A percentile compares a stretch with the other conserved stretches of the same genome.
Evolutionary conservation across 2,888 invertebrate genomes (phyloP).

Genomic region (Nomada ferruginata): DNA sequence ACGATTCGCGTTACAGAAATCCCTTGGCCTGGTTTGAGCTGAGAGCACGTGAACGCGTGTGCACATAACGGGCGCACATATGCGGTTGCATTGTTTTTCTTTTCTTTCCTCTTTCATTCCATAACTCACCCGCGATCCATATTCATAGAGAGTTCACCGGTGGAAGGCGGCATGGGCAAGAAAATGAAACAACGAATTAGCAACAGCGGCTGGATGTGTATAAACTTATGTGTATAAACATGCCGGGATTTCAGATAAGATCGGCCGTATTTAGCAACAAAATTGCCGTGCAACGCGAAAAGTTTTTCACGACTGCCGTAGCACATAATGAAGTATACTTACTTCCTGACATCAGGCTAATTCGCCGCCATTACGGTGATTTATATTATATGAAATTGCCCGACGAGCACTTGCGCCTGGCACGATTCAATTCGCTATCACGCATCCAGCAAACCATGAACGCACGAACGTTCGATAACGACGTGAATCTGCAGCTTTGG

Average conservation of each 20-base stretch:
- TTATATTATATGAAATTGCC: slow-evolving; percentile 56
- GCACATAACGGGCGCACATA: slow-evolving; percentile 56
- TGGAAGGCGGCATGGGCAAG: slow-evolving; percentile 14
- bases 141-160: slow-evolving; percentile 43
- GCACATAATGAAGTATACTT: slow-evolving; percentile 51
- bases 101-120: slow-evolving; percentile 7
- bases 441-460: slow-evolving; percentile 57
- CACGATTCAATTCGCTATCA: slow-evolving; percentile 58
- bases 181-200: slow-evolving; percentile 50
- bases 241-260: slow-evolving; percentile 37
- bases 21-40: slow-evolving; percentile 63
- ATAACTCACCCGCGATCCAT: slow-evolving; percentile 60
- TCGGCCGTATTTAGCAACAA: slow-evolving; percentile 59
- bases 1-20: slow-evolving; percentile 44
- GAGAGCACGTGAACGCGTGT: slow-evolving; percentile 43
- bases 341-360: slow-evolving; percentile 56
- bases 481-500: slow-evolving; percentile 25
- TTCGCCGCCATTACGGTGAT: slow-evolving; percentile 54
- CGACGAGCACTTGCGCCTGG: slow-evolving; percentile 6
- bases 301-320: slow-evolving; percentile 56
- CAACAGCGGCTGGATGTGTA: slow-evolving; percentile 1
- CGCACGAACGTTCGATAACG: slow-evolving; percentile 58
- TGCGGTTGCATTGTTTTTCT: slow-evolving; percentile 46
- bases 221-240: slow-evolving; percentile 8
- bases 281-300: slow-evolving; percentile 47